Evolutionary conservation across 2,113 vertebrate species (phyloP).

Genomic region (Pomatostomus ruficeps): DNA sequence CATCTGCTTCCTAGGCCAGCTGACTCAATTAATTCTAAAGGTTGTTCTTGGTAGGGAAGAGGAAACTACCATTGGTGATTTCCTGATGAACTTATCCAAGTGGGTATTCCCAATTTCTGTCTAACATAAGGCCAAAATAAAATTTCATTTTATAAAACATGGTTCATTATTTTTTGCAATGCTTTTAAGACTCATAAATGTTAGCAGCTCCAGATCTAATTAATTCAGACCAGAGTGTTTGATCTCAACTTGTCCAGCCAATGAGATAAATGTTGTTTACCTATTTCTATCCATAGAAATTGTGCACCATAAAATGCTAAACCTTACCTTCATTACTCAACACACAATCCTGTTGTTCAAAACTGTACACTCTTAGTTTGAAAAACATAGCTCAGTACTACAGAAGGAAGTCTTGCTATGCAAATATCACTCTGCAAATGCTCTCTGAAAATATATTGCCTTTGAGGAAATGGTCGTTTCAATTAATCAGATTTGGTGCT

Average conservation of each 20-base stretch:
- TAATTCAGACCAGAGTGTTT: conserved; percentile 47
- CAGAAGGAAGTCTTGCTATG: background rate
- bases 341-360: background rate
- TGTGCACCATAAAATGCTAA: conserved; percentile 9
- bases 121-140: background rate
- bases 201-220: conserved; percentile 33
- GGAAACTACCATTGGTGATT: background rate
- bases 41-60: background rate
- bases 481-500: background rate
- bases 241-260: conserved; percentile 42
- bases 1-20: background rate
- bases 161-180: conserved; percentile 15
- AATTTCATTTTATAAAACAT: conserved; percentile 32
- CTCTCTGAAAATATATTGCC: background rate
- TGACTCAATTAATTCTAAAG: conserved; percentile 28
- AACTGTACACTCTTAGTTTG: background rate
- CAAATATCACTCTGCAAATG: background rate
- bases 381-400: background rate
- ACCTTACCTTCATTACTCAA: conserved; percentile 12
- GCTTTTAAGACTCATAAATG: conserved; percentile 6
- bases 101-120: background rate
- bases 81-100: background rate
- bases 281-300: conserved; percentile 44
- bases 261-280: conserved; percentile 44
- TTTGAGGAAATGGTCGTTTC: background rate